Percentiles rank a stretch among this genome's conserved stretches.
These are phyloP conservation scores for Galaxea fascicularis DNA, from an alignment of 92 coral and sea anemone genomes.

Conservation along the genomic window DNA sequence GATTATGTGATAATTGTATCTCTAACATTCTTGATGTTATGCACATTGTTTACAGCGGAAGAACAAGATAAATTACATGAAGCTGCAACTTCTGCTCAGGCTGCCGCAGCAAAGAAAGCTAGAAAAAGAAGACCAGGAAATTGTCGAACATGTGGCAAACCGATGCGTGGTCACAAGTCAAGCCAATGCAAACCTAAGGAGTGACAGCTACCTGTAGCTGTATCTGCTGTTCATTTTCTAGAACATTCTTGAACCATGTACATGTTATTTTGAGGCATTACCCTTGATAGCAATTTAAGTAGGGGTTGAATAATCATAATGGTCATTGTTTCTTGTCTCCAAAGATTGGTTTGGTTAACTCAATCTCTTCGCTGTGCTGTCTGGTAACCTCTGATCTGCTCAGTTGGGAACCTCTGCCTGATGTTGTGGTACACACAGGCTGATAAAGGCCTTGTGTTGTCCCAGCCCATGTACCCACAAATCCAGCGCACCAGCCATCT, in stretches of 20 bases:
- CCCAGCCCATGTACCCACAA: constrained; percentile 57
- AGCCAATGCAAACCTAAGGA: background rate
- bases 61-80: constrained; percentile 7
- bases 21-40: constrained; percentile 7
- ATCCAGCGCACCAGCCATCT: constrained; percentile 48
- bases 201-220: background rate
- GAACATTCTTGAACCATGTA: constrained; percentile 2
- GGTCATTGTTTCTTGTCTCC: constrained; percentile 19
- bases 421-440: constrained; percentile 47
- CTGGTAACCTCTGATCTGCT: constrained; percentile 52
- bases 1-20: too few species aligned
- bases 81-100: constrained; percentile 7
- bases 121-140: constrained; percentile 3
- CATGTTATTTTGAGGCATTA: background rate
- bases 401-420: constrained; percentile 19
- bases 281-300: constrained; percentile 1
- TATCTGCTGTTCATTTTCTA: background rate
- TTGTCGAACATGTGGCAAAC: constrained; percentile 7
- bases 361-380: constrained; percentile 43
- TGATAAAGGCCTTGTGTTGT: constrained; percentile 49
- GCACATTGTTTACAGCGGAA: constrained; percentile 3
- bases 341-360: constrained; percentile 14
- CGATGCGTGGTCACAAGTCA: constrained; percentile 7
- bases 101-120: constrained; percentile 10
- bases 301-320: too few species aligned